phyloP scores from a whole-genome alignment of 2,888 invertebrate genomes.

The Liodrosophila aerea region DNA sequence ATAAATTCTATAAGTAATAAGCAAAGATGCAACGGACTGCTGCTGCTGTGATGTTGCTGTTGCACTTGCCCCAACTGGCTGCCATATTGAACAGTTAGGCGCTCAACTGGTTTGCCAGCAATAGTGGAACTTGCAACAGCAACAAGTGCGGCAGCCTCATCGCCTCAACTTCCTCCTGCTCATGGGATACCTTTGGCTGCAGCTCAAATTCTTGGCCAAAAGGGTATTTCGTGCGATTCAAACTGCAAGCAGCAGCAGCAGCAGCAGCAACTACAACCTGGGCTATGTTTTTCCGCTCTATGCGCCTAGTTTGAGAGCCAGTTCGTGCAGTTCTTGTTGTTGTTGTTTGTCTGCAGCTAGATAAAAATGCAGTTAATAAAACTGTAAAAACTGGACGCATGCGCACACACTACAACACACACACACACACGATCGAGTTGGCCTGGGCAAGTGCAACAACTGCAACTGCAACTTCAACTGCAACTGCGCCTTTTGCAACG shows the following conservation, averaged over 20 bases:
- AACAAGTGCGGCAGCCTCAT: slow-evolving; percentile 50
- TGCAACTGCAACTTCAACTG: slow-evolving; percentile 48
- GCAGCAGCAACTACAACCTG: slow-evolving; percentile 16
- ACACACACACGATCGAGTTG: no score
- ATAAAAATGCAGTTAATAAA: slow-evolving; percentile 80
- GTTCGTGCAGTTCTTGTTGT: slow-evolving; percentile 67
- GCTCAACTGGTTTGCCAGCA: slow-evolving; percentile 65
- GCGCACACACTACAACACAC: slow-evolving; percentile 76
- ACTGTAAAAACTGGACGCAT: slow-evolving; percentile 82
- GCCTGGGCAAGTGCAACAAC: slow-evolving; percentile 66
- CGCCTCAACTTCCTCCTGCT: slow-evolving; percentile 56
- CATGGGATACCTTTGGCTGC: slow-evolving; percentile 53
- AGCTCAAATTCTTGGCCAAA: slow-evolving; percentile 71
- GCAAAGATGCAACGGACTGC: slow-evolving; percentile 64
- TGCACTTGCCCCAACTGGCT: slow-evolving; percentile 56
- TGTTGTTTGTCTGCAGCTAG: slow-evolving; percentile 58
- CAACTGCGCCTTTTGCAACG: slow-evolving; percentile 67
- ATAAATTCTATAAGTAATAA: slow-evolving; percentile 74
- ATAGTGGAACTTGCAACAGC: slow-evolving; percentile 6
- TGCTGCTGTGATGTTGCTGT: slow-evolving; percentile 31
- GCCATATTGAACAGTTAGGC: slow-evolving; percentile 62
- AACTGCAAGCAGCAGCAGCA: slow-evolving; percentile 37
- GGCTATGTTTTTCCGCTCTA: slow-evolving; percentile 68
- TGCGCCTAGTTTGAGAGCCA: slow-evolving; percentile 64
- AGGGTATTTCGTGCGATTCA: slow-evolving; percentile 74